Percentiles rank a stretch among this genome's conserved stretches.
These are phyloP conservation scores for Mus spicilegus DNA, from an alignment of 2,113 vertebrate genomes.

Conservation along the genomic window DNA sequence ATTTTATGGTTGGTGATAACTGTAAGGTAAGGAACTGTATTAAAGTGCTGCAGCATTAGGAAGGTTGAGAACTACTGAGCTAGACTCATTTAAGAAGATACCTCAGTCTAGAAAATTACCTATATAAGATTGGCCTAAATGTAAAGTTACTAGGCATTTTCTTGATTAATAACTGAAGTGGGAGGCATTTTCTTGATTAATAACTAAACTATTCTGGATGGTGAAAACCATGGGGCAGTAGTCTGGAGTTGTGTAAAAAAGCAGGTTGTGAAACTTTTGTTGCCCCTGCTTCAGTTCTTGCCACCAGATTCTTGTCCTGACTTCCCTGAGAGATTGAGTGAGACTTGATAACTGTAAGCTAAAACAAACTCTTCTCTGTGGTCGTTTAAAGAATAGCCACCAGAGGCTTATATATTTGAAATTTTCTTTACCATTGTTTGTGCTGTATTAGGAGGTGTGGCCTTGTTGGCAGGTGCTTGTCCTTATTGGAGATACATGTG, in stretches of 20 bases:
- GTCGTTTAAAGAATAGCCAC: neutral
- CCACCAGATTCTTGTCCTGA: neutral
- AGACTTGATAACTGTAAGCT: neutral
- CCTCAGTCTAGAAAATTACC: no score
- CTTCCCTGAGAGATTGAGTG: neutral
- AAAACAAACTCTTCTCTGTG: neutral
- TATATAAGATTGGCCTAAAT: no score
- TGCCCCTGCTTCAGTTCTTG: neutral
- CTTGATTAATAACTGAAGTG: no score
- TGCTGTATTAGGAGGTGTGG: neutral
- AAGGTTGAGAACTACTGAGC: no score
- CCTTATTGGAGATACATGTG: neutral
- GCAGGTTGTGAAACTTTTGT: neutral
- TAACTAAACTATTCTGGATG: no score
- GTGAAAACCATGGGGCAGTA: no score
- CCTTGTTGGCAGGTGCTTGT: neutral
- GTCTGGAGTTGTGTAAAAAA: neutral
- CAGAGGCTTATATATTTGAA: neutral
- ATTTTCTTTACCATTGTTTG: neutral
- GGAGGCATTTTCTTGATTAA: no score
- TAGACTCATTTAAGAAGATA: no score
- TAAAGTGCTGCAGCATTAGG: no score
- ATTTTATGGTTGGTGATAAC: no score
- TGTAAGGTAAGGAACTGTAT: no score
- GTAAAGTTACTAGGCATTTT: no score